Conservation (phyloP, 2,888 invertebrate genomes). For the Mesodorylaimus sp. region DNA sequence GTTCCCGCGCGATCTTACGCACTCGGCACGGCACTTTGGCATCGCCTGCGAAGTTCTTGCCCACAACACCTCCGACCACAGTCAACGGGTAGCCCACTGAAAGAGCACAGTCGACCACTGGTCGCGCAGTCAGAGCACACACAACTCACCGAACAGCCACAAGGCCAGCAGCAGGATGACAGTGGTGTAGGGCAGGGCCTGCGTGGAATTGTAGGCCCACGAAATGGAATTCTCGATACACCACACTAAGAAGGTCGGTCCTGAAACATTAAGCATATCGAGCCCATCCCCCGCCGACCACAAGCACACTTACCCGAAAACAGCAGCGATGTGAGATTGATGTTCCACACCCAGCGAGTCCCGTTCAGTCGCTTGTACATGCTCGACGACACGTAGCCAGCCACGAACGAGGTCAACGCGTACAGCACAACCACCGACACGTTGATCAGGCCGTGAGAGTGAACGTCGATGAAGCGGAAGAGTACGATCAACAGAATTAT, state of each 20-base stretch:
- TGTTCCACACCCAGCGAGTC: slow-evolving; percentile 38
- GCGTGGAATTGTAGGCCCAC: slow-evolving; percentile 38
- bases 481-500: slow-evolving; percentile 37
- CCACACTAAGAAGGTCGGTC: slow-evolving; percentile 38
- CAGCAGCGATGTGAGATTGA: slow-evolving; percentile 37
- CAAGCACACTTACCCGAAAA: slow-evolving; percentile 32
- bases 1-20: slow-evolving; percentile 38
- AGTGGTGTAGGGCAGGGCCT: slow-evolving; percentile 38
- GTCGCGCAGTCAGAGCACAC: too few relatives aligned
- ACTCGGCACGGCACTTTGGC: slow-evolving; percentile 38
- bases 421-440: slow-evolving; percentile 36
- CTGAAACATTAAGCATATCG: slow-evolving; percentile 17
- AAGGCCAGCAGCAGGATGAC: slow-evolving; percentile 35
- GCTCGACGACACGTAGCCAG: slow-evolving; percentile 37
- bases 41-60: slow-evolving; percentile 34
- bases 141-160: too few relatives aligned
- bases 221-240: slow-evolving; percentile 37
- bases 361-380: slow-evolving; percentile 36
- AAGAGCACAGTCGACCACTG: too few relatives aligned
- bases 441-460: slow-evolving; percentile 37
- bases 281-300: not conserved
- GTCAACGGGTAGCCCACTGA: slow-evolving; percentile 40
- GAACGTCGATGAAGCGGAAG: slow-evolving; percentile 36
- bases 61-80: slow-evolving; percentile 38
- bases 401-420: slow-evolving; percentile 37